Percentiles rank a stretch among this genome's conserved stretches.
phyloP scores from a whole-genome alignment of 2,113 vertebrate species.

The Acrocephalus kingi region DNA sequence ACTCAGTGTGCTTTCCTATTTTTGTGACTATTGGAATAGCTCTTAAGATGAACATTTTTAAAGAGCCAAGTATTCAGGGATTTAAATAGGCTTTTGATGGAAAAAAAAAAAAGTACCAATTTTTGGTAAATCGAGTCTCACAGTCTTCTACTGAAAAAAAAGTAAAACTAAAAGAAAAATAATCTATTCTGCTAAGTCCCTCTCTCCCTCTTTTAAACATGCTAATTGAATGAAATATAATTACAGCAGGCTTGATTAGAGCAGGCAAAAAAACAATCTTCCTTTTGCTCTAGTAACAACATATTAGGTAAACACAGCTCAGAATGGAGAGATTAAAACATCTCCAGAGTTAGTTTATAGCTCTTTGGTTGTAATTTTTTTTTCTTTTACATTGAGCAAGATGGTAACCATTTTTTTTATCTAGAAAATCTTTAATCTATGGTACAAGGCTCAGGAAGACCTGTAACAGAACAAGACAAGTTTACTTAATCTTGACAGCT shows the following conservation, averaged over 20 bases:
- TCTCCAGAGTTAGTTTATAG: constrained; percentile 62
- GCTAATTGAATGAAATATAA: constrained; percentile 46
- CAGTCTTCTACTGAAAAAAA: constrained; percentile 28
- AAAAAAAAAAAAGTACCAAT: not conserved
- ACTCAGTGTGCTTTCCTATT: not conserved
- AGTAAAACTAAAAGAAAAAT: not conserved
- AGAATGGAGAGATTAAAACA: constrained; percentile 51
- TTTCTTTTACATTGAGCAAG: constrained; percentile 66
- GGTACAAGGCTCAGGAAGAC: constrained; percentile 82
- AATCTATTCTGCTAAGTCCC: not conserved
- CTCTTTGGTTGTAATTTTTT: constrained; percentile 55
- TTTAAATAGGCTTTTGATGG: constrained; percentile 33
- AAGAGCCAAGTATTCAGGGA: not conserved
- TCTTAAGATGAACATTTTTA: not conserved
- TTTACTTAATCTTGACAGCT: constrained; percentile 90
- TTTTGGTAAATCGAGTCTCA: constrained; percentile 38
- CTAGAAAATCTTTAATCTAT: constrained; percentile 83
- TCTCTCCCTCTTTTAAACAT: constrained; percentile 21
- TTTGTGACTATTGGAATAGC: constrained; percentile 5
- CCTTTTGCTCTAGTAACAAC: constrained; percentile 32
- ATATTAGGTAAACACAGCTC: constrained; percentile 62
- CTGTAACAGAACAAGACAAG: constrained; percentile 85
- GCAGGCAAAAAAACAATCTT: not conserved
- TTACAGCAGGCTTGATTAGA: constrained; percentile 35
- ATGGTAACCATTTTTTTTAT: constrained; percentile 79